Conservation (phyloP, 2,113 vertebrate species). For the Antigone vipio region DNA sequence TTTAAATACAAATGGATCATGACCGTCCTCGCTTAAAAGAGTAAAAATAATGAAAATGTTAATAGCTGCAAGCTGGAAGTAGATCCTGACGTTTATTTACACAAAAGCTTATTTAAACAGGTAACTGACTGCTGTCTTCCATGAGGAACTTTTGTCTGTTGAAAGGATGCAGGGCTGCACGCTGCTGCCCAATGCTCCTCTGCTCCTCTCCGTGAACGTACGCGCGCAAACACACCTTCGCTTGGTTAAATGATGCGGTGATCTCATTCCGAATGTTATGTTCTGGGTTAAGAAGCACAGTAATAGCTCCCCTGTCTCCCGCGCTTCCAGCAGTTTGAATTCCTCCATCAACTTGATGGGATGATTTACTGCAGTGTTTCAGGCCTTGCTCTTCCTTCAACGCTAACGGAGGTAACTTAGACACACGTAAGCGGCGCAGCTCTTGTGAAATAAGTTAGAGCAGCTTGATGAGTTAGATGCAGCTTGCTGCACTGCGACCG, state of each 20-base stretch:
- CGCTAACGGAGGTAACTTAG: neutral
- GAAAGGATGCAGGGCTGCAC: neutral
- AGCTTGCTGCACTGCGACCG: neutral
- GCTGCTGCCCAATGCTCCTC: neutral
- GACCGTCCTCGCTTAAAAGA: neutral
- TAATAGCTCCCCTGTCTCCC: conserved; percentile 63
- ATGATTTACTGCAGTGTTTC: conserved; percentile 65
- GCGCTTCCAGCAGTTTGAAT: conserved; percentile 59
- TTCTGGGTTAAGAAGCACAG: conserved; percentile 70
- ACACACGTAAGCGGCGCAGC: neutral
- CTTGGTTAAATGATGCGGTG: conserved; percentile 39
- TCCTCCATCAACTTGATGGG: conserved; percentile 69
- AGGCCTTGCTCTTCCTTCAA: conserved; percentile 1
- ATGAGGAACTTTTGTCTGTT: neutral
- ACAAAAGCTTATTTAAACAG: neutral
- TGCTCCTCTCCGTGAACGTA: neutral
- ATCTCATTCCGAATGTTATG: conserved; percentile 37
- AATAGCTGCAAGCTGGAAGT: neutral
- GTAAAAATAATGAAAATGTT: neutral
- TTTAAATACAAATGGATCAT: neutral
- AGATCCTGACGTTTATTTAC: neutral
- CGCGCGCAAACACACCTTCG: neutral
- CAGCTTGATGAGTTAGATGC: neutral
- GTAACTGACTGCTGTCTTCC: neutral
- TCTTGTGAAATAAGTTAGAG: conserved; percentile 9